phyloP scores from a whole-genome alignment of 2,888 invertebrate species.

The Malachius bipustulatus region DNA sequence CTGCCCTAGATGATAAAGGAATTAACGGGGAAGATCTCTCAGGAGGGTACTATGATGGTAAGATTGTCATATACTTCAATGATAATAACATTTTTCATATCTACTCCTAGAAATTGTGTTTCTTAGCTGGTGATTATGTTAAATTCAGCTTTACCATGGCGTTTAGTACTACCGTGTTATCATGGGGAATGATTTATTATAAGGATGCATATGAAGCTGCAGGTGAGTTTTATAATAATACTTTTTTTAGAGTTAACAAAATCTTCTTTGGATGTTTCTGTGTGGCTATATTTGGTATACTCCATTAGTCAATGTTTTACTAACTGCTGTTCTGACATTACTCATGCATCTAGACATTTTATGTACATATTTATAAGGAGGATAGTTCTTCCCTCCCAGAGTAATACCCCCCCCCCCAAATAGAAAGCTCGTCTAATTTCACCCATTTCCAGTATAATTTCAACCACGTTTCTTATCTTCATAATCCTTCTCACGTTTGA shows the following conservation, averaged over 20 bases:
- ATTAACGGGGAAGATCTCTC: conserved; percentile 41
- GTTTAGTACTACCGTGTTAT: conserved; percentile 41
- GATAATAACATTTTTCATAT: conserved; percentile 5
- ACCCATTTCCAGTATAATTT: too few species aligned
- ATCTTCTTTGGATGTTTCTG: too few species aligned
- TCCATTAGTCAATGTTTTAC: too few species aligned
- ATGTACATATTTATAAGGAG: too few species aligned
- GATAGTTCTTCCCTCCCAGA: too few species aligned
- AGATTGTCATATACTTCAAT: conserved; percentile 11
- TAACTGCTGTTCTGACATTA: too few species aligned
- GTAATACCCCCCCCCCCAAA: too few species aligned
- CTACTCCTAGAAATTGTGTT: conserved; percentile 7
- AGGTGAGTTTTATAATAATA: conserved; percentile 24
- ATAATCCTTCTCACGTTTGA: too few species aligned
- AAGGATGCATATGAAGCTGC: conserved; percentile 38
- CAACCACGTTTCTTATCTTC: too few species aligned
- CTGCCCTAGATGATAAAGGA: conserved; percentile 40
- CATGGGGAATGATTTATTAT: conserved; percentile 44
- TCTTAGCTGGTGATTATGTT: conserved; percentile 43
- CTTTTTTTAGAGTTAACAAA: conserved; percentile 5
- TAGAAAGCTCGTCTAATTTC: too few species aligned
- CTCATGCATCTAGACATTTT: too few species aligned
- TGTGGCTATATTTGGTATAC: too few species aligned
- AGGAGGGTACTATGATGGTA: conserved; percentile 48
- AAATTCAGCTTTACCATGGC: conserved; percentile 47